A percentile compares a stretch with the other conserved stretches of the same genome.
phyloP scores from a whole-genome alignment of 1,140 invertebrate genomes.

The Drepana arcuata region DNA sequence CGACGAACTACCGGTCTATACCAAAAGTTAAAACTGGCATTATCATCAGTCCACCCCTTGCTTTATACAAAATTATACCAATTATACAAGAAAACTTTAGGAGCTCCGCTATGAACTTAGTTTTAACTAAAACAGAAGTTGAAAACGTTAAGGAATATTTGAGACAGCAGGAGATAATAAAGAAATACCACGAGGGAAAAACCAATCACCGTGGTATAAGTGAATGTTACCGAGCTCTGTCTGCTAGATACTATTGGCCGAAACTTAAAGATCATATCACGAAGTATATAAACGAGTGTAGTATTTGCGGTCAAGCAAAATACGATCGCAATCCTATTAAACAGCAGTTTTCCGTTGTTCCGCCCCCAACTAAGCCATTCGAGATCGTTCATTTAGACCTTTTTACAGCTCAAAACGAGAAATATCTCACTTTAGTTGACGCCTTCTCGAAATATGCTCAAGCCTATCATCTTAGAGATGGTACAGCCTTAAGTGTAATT shows the following conservation, averaged over 20 bases:
- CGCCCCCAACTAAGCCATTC: conserved; percentile 10
- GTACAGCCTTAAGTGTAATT: too few species aligned
- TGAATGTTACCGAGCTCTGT: conserved; percentile 8
- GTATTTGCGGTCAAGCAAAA: conserved; percentile 9
- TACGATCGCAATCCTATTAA: conserved; percentile 11
- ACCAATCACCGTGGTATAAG: conserved; percentile 15
- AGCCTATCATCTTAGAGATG: too few species aligned
- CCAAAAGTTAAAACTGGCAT: conserved; percentile 12
- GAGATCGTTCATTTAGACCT: too few species aligned
- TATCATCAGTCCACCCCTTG: conserved; percentile 4
- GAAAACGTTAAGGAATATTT: conserved; percentile 11
- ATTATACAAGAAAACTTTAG: conserved; percentile 10
- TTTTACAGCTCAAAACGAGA: conserved; percentile 7
- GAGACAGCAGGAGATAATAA: conserved; percentile 12
- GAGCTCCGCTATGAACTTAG: conserved; percentile 12
- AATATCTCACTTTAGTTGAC: conserved; percentile 9
- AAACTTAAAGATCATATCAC: conserved; percentile 13
- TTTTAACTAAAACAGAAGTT: conserved; percentile 5
- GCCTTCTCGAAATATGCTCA: conserved; percentile 15
- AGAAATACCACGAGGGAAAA: conserved; percentile 16
- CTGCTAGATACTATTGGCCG: conserved; percentile 12
- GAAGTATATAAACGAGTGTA: conserved; percentile 10
- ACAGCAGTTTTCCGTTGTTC: conserved; percentile 9
- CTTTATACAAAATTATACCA: conserved; percentile 8
- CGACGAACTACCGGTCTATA: too few species aligned